A percentile compares a stretch with the other conserved stretches of the same genome.
phyloP scores from a whole-genome alignment of 2,113 vertebrate genomes.

The Cololabis saira region DNA sequence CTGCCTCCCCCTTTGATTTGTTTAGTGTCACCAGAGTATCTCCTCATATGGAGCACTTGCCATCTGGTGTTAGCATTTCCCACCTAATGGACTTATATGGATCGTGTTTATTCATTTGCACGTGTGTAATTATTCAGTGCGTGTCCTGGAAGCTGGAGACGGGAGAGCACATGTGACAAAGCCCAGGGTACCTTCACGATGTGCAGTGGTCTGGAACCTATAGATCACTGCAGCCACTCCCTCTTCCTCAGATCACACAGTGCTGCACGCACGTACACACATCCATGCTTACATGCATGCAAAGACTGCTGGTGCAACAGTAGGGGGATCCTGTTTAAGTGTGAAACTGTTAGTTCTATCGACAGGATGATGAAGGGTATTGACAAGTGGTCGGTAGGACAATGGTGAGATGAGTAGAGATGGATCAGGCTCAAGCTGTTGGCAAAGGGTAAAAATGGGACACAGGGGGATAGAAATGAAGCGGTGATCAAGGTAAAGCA shows the following conservation, averaged over 20 bases:
- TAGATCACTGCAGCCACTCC: conserved; percentile 1
- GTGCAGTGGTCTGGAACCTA: conserved; percentile 53
- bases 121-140: conserved; percentile 1
- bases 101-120: conserved; percentile 6
- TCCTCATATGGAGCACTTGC: conserved; percentile 49
- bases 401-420: too few species aligned
- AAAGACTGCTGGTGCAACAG: conserved; percentile 23
- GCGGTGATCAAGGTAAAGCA: too few species aligned
- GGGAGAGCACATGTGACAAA: conserved; percentile 32
- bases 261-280: background rate
- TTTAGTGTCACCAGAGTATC: conserved; percentile 52
- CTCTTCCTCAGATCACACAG: conserved; percentile 6
- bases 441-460: too few species aligned
- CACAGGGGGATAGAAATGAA: too few species aligned
- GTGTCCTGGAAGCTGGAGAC: background rate
- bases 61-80: conserved; percentile 58
- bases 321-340: conserved; percentile 1
- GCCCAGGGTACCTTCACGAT: conserved; percentile 46
- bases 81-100: conserved; percentile 47
- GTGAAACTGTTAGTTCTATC: background rate
- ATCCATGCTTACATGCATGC: conserved; percentile 1
- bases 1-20: conserved; percentile 44
- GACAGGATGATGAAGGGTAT: background rate
- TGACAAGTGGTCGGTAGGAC: too few species aligned
- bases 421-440: too few species aligned